Conservation (phyloP, 2,888 invertebrate species). For the Coelopa pilipes region DNA sequence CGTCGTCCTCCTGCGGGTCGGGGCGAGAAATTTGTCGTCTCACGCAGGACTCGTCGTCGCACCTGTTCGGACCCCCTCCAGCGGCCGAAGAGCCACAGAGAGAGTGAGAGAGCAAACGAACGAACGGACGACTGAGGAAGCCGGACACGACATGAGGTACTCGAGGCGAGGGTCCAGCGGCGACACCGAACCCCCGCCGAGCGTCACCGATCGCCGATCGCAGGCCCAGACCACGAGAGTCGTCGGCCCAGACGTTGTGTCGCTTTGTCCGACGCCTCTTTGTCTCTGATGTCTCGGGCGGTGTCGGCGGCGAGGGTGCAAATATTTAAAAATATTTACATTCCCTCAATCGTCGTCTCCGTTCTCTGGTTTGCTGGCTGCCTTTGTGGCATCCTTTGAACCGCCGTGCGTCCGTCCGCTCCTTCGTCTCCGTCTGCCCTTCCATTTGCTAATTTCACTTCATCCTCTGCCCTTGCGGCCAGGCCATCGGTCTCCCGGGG, state of each 20-base stretch:
- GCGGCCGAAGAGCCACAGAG: too few species aligned
- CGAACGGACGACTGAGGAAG: too few species aligned
- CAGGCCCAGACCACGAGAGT: not conserved
- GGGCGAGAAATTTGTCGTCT: too few species aligned
- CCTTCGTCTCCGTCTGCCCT: not conserved
- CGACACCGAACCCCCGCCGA: not conserved
- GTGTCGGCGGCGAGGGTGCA: slow-evolving; percentile 5
- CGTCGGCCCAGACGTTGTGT: too few species aligned
- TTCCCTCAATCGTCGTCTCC: not conserved
- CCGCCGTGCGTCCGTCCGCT: slow-evolving; percentile 11
- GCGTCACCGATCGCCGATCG: slow-evolving; percentile 2
- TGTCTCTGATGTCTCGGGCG: not conserved
- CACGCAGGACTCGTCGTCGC: too few species aligned
- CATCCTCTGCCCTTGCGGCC: not conserved
- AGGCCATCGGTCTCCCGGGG: slow-evolving; percentile 11
- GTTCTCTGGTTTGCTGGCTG: not conserved
- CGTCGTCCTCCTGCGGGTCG: too few species aligned
- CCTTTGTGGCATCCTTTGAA: slow-evolving; percentile 11
- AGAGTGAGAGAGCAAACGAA: too few species aligned
- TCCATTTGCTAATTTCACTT: too few species aligned
- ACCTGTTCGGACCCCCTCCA: too few species aligned
- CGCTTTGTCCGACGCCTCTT: slow-evolving; percentile 4
- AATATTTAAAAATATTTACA: slow-evolving; percentile 30
- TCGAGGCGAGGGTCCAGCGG: not conserved
- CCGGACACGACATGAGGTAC: too few species aligned